Conservation (phyloP, 1,140 invertebrate species). For the Spodoptera litura region DNA sequence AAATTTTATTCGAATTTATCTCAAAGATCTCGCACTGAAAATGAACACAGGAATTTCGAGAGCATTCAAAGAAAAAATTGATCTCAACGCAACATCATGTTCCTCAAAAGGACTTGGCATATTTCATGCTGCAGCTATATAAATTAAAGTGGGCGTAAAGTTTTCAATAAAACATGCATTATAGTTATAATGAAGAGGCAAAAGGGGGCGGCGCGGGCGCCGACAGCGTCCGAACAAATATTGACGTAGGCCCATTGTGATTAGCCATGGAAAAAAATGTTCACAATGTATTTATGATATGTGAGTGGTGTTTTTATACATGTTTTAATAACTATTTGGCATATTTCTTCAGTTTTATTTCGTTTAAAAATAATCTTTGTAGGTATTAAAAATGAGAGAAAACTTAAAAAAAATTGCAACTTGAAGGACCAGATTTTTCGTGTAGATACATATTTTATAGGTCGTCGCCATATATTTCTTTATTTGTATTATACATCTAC, state of each 20-base stretch:
- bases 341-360: neutral
- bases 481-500: too few relatives aligned
- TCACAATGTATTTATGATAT: constrained; percentile 14
- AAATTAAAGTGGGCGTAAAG: constrained; percentile 59
- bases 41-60: too few relatives aligned
- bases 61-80: too few relatives aligned
- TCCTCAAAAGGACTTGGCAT: neutral
- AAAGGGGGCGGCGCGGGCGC: constrained; percentile 59
- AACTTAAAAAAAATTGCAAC: too few relatives aligned
- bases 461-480: too few relatives aligned
- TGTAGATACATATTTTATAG: too few relatives aligned
- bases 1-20: too few relatives aligned
- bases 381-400: too few relatives aligned
- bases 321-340: neutral
- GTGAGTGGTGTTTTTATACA: neutral
- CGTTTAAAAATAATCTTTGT: too few relatives aligned
- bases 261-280: constrained; percentile 44
- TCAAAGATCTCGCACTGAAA: too few relatives aligned
- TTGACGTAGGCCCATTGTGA: constrained; percentile 36
- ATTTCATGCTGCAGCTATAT: neutral
- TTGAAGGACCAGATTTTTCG: too few relatives aligned
- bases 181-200: constrained; percentile 67
- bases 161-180: constrained; percentile 67
- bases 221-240: constrained; percentile 52
- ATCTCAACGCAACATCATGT: too few relatives aligned